Evolutionary conservation across 2,888 invertebrate genomes (phyloP).

Genomic region (Coleophora deauratella): DNA sequence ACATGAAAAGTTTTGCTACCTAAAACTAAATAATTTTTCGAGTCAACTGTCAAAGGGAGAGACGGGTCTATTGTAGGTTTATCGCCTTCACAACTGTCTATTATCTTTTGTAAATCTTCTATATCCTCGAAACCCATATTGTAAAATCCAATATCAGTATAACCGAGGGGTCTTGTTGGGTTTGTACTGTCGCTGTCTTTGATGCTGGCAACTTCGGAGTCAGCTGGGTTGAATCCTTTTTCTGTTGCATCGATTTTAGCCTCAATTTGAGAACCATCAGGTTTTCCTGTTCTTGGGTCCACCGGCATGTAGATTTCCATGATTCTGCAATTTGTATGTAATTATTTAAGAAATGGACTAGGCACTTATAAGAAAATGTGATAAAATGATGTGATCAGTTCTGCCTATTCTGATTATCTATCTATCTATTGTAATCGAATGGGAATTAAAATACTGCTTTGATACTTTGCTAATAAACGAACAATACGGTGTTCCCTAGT

Average conservation of each 20-base stretch:
- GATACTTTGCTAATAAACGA: too few species aligned
- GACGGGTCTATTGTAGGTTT: slow-evolving; percentile 35
- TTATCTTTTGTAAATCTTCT: slow-evolving; percentile 12
- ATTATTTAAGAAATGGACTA: too few species aligned
- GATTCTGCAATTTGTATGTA: slow-evolving; percentile 18
- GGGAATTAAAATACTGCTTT: too few species aligned
- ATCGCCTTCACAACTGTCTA: slow-evolving; percentile 4
- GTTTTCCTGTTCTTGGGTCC: slow-evolving; percentile 15
- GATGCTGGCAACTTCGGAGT: slow-evolving; percentile 3
- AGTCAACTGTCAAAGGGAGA: slow-evolving; percentile 29
- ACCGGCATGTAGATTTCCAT: slow-evolving; percentile 22
- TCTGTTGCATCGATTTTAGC: background rate
- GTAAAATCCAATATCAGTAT: slow-evolving; percentile 22
- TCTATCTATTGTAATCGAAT: too few species aligned
- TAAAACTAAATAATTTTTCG: slow-evolving; percentile 24
- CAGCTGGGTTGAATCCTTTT: background rate
- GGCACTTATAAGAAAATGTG: too few species aligned
- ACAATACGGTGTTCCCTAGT: too few species aligned
- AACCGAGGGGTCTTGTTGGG: background rate
- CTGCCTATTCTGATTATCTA: too few species aligned
- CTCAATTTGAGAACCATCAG: background rate
- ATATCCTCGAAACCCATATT: slow-evolving; percentile 27
- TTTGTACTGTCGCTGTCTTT: slow-evolving; percentile 1
- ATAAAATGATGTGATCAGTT: too few species aligned
- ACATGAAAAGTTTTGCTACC: slow-evolving; percentile 22